Conservation (phyloP, 2,113 vertebrate genomes). For the Phrynosoma platyrhinos region DNA sequence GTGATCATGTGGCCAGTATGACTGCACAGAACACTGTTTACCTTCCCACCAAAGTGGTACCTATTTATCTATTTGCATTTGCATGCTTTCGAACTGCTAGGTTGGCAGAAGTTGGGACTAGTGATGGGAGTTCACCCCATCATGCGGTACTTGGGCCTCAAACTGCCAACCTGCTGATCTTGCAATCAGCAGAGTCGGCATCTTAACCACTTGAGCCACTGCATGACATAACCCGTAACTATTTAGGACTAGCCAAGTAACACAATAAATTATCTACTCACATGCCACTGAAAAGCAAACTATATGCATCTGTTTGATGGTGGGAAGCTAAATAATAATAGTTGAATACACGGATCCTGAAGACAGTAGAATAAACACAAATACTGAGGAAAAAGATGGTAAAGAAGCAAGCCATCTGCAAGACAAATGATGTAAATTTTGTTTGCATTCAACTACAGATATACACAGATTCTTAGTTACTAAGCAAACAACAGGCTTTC, state of each 20-base stretch:
- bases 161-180: too few species aligned
- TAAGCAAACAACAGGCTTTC: background rate
- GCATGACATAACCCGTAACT: background rate
- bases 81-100: too few species aligned
- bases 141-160: too few species aligned
- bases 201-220: too few species aligned
- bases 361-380: conserved; percentile 95
- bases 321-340: conserved; percentile 94
- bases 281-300: conserved; percentile 97
- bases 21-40: too few species aligned
- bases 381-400: conserved; percentile 93
- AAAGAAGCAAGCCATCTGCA: conserved; percentile 91
- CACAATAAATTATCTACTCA: conserved; percentile 70
- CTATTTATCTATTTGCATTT: too few species aligned
- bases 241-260: background rate
- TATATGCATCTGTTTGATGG: conserved; percentile 96
- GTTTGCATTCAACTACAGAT: background rate
- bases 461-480: background rate
- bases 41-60: too few species aligned
- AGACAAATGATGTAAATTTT: conserved; percentile 9
- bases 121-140: too few species aligned
- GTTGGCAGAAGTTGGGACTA: too few species aligned
- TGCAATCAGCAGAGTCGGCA: too few species aligned
- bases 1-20: too few species aligned
- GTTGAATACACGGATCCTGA: conserved; percentile 94